These are phyloP conservation scores for Phenganax stokvisi DNA, from an alignment of 92 coral and sea anemone species.

Conservation along the genomic window DNA sequence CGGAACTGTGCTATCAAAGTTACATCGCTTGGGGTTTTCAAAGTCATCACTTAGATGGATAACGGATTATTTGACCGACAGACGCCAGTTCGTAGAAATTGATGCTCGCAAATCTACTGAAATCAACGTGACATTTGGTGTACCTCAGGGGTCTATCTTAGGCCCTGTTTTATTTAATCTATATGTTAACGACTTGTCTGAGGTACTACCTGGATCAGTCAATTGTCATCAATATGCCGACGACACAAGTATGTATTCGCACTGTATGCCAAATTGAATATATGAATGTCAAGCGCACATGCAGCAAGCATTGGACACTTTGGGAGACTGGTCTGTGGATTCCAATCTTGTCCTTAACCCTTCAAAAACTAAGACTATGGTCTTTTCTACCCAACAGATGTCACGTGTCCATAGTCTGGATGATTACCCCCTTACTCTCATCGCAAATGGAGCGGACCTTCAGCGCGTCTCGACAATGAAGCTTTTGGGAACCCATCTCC, in stretches of 20 bases:
- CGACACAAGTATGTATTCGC: conserved; percentile 5
- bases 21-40: conserved; percentile 35
- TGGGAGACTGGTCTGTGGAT: conserved; percentile 2
- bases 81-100: conserved; percentile 21
- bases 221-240: conserved; percentile 22
- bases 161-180: conserved; percentile 12
- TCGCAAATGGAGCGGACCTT: no score
- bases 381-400: not conserved
- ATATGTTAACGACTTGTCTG: conserved; percentile 24
- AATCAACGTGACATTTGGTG: conserved; percentile 22
- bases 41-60: conserved; percentile 31
- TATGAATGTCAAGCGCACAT: not conserved
- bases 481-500: no score
- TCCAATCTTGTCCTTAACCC: not conserved
- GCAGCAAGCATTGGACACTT: conserved; percentile 1
- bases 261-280: conserved; percentile 11
- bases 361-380: not conserved
- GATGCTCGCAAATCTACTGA: not conserved
- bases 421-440: no score
- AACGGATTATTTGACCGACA: conserved; percentile 15
- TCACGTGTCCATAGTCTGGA: no score
- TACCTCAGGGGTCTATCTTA: conserved; percentile 30
- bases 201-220: not conserved
- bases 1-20: conserved; percentile 5
- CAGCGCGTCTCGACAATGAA: no score